These are phyloP conservation scores for Gymnorhina tibicen DNA, from an alignment of 2,113 vertebrate species.

Conservation along the genomic window DNA sequence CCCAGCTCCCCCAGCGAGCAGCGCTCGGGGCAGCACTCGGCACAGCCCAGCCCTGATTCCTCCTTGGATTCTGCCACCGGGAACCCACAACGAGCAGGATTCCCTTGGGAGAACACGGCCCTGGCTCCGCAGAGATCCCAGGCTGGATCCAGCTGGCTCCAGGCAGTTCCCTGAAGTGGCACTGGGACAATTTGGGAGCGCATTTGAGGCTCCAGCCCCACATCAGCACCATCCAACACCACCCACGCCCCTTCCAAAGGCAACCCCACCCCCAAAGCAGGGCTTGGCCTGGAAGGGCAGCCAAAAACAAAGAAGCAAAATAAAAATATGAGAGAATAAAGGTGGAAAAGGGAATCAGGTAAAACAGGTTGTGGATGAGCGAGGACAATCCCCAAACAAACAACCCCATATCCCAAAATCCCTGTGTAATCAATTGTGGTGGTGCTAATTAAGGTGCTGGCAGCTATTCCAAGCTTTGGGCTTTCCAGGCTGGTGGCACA, in stretches of 20 bases:
- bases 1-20: neutral
- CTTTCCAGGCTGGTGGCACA: neutral
- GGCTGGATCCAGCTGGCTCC: neutral
- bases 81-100: neutral
- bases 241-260: neutral
- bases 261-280: neutral
- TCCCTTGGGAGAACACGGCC: neutral
- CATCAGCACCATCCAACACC: neutral
- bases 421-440: neutral
- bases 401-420: neutral
- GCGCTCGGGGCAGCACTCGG: neutral
- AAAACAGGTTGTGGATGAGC: constrained; percentile 18
- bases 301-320: neutral
- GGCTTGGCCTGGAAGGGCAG: neutral
- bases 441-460: neutral
- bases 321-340: neutral
- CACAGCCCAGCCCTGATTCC: neutral
- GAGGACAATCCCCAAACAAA: constrained; percentile 36
- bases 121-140: neutral
- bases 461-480: constrained; percentile 6
- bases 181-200: neutral
- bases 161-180: neutral
- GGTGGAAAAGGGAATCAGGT: constrained; percentile 2
- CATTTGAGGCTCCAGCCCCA: neutral
- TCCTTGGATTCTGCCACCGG: neutral